Base-by-base conservation (phyloP, 2,797 vertebrate species). In the Setipinna tenuifilis region DNA sequence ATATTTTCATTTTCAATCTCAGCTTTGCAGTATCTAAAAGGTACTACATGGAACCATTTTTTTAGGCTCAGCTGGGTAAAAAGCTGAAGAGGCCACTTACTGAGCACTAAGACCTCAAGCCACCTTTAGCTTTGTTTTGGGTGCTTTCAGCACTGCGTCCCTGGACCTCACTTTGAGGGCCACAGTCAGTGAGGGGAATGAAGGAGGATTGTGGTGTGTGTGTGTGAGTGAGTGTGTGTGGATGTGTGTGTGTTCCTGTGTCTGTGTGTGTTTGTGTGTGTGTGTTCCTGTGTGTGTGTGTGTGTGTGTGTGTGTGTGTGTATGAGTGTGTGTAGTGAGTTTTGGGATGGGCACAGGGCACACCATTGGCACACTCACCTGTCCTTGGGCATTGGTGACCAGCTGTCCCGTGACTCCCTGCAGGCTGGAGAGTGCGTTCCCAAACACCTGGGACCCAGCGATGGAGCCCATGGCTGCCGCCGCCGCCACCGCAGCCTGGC, bases 321-420 rank as follows among this genome's bases (percentile, higher is more conserved):
- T 58, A 65, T 41, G 23, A 9, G 0, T 17, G 16, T 62, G 59
- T 46, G 59, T 44, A 50, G 44, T 16, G 6, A 44, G 44, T n/a
- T n/a, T n/a, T 25, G 61, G 44, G 14, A 2, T 23, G 31, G 31
- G n/a, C 62, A n/a, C n/a, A n/a, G n/a, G n/a, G n/a, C n/a, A n/a
- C n/a, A 54, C 59, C 0, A 23, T 21, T 10, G 48, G 48, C 23
- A n/a, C 89, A 44, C 98, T 97, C 94, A 99, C 98, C 97, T 99
- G 98, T 97, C 98, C 98, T 96, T 99, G 98, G 95, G 98, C 98
- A 87, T 99, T 99, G 95, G 98, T 99, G 95, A 99, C 98, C 86
- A 99, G 96, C 93, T 99, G 98, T 90, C 98, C 98, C 31, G 97
- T 96, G 93, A 98, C 97, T 88, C 98, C 98, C 93, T 99, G 98